Evolutionary conservation across 2,797 vertebrate species (phyloP), one percentile per base, ranked within the genome.

Genomic region (Spondyliosoma cantharus): DNA sequence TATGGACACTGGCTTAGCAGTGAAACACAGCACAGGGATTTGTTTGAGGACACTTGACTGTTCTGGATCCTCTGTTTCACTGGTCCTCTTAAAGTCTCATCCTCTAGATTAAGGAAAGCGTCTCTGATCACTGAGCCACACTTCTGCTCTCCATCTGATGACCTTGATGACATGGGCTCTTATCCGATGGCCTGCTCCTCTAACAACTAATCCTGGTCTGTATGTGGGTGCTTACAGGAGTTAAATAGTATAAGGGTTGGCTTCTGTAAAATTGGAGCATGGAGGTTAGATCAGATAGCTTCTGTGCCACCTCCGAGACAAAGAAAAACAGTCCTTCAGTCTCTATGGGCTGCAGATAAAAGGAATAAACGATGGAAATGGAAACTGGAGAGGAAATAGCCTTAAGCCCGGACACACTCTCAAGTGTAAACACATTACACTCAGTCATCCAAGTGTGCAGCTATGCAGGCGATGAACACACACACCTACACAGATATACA

Each of bases 291-390:
- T 76, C 62, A 73, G 57, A 79, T 79, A 46, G 49, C 56, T 27
- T 43, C 63, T 48, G 52, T 74, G 59, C n/a, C 17, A 53, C 66
- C 42, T 71, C 29, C 14, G 9, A 69, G 68, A 68, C 71, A 67
- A 67, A 76, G 57, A 71, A 57, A 50, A 79, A 70, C 50, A 63
- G 46, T 60, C 46, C 32, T 64, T 69, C 63, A 64, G 37, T 74
- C 61, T 67, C 66, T 25, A 5, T 76, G 48, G 52, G 58, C 46
- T 25, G 73, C 58, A 76, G 77, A 80, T 76, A 56, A 76, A 76
- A 73, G 24, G 58, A 65, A 59, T 58, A 69, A 64, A 61, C 57
- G 57, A 68, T 45, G 25, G 56, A 58, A 32, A 72, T 58, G 52
- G 63, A 63, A 60, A 64, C n/a, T 59, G 46, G 22, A 76, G 24